Evolutionary conservation across 2,888 invertebrate genomes (phyloP), one percentile per base, ranked within the genome.

Genomic region (Agonum fuliginosum): DNA sequence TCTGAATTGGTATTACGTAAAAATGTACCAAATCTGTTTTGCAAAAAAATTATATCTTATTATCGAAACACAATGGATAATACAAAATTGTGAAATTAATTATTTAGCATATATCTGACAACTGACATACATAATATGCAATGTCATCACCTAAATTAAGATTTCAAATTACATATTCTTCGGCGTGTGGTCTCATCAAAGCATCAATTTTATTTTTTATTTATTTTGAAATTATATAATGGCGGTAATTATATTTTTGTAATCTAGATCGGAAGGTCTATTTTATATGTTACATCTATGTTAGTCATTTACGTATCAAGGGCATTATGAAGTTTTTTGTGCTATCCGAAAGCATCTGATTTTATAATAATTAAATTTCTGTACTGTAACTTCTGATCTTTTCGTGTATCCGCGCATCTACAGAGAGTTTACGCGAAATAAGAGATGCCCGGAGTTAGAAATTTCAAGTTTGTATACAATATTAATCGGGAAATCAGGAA

Each of bases 131-230:
- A 24, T 54, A 24, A 51, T 51, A 54, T 54, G 54, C 54, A 54
- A 54, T 54, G 54, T 54, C 54, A 54, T 54, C 24, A 12, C 24
- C 12, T 24, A 54, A 54, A 54, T 54, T 54, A 54, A 54, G n/a
- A 54, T 12, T 1, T 24, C n/a, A 1, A n/a, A 37, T 37, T 4
- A 1, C 8, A 8, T 37, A n/a, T n/a, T 22, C 10, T 51, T 51
- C 19, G 10, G 12, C 14, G 19, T 6, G 10, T 43, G 43, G 19
- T 6, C 1, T 19, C 20, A 19, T 48, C 48, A n/a, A n/a, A n/a
- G n/a, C n/a, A n/a, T 20, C 8, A 4, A 8, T 10, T 48, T 10
- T 8, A 20, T 12, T n/a, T 24, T 54, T 6, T 54, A n/a, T 54
- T 54, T 54, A 20, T 5, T 12, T 54, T 22, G 22, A 22, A 22